These are phyloP conservation scores for Microctenopoma stevenorrisi DNA, from an alignment of 2,797 vertebrate genomes.

Conservation along the genomic window DNA sequence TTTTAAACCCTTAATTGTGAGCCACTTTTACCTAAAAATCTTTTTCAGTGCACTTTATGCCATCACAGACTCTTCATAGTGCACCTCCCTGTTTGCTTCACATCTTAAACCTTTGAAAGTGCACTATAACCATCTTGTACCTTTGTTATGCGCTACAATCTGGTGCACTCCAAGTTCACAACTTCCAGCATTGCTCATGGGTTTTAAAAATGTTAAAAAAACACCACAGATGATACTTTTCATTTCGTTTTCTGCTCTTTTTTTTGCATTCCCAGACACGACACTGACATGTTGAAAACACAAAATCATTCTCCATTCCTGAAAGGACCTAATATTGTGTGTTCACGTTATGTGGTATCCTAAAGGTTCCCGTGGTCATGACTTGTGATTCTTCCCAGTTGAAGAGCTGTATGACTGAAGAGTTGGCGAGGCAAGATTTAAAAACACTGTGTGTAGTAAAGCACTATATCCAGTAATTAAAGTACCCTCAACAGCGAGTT, in stretches of 20 bases:
- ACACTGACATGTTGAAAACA: constrained; percentile 32
- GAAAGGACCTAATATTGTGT: constrained; percentile 11
- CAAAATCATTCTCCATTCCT: constrained; percentile 22
- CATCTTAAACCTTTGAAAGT: not conserved
- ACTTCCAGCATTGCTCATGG: not conserved
- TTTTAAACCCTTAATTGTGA: not conserved
- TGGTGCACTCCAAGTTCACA: constrained; percentile 54
- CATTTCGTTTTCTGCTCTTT: not conserved
- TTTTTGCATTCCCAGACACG: constrained; percentile 46
- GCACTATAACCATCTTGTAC: not conserved
- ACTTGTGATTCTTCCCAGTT: not conserved
- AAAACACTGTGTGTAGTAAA: not conserved
- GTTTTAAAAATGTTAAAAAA: constrained; percentile 1
- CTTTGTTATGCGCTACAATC: not conserved
- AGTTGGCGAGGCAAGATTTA: too few species aligned
- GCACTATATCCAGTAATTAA: not conserved
- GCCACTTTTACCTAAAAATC: not conserved
- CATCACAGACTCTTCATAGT: not conserved
- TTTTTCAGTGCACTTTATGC: not conserved
- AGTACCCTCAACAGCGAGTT: not conserved
- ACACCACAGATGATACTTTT: constrained; percentile 4
- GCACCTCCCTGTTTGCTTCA: not conserved
- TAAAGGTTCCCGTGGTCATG: not conserved
- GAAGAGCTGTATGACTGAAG: not conserved
- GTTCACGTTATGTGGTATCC: constrained; percentile 11